A percentile compares a stretch with the other conserved stretches of the same genome.
Evolutionary conservation across 2,888 invertebrate species (phyloP).

Genomic region (Cantharis rustica): DNA sequence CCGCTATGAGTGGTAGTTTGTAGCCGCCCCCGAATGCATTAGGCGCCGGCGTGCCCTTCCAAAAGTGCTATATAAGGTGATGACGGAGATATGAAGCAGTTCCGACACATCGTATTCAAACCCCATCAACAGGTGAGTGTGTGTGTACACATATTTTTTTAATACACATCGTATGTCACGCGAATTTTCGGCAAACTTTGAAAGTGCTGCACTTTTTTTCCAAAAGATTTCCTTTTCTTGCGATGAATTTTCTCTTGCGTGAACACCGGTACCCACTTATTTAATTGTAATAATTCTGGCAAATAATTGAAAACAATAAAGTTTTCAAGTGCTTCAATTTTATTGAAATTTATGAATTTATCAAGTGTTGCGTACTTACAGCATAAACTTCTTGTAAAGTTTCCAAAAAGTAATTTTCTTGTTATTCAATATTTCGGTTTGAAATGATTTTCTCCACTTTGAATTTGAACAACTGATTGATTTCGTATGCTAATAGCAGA

Average conservation of each 20-base stretch:
- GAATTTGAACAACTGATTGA: not conserved
- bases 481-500: not conserved
- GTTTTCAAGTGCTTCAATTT: not conserved
- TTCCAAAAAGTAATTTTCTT: too few species aligned
- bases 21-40: conserved; percentile 27
- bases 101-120: conserved; percentile 32
- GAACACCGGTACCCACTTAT: not conserved
- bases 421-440: not conserved
- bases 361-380: too few species aligned
- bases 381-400: not conserved
- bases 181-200: not conserved
- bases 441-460: not conserved
- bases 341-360: not conserved
- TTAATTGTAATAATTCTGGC: not conserved
- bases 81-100: conserved; percentile 35
- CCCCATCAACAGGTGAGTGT: conserved; percentile 36
- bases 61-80: conserved; percentile 34
- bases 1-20: conserved; percentile 13
- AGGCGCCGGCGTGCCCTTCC: conserved; percentile 35
- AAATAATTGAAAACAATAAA: not conserved
- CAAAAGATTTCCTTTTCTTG: not conserved
- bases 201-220: not conserved
- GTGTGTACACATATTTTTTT: conserved; percentile 2
- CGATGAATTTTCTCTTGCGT: not conserved
- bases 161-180: not conserved